phyloP scores from a whole-genome alignment of 1,140 invertebrate species.

The Drosophila arizonae region DNA sequence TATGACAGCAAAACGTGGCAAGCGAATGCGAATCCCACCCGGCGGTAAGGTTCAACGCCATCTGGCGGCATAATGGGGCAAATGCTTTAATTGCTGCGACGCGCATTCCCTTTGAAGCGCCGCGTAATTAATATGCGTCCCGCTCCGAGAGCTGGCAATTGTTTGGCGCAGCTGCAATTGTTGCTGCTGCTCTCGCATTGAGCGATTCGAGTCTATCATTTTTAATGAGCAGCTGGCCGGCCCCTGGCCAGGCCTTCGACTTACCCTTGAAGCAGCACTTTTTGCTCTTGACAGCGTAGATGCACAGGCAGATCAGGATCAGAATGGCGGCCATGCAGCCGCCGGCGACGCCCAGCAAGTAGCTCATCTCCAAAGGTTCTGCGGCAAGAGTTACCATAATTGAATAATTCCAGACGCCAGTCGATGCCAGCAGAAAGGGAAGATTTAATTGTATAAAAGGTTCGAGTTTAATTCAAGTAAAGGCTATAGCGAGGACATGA shows the following conservation, averaged over 20 bases:
- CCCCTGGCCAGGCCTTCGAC: conserved; percentile 61
- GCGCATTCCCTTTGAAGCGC: conserved; percentile 52
- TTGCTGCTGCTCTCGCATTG: conserved; percentile 3
- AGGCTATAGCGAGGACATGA: conserved; percentile 28
- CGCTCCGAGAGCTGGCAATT: conserved; percentile 17
- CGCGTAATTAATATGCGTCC: conserved; percentile 63
- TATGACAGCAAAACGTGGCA: conserved; percentile 55
- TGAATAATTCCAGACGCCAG: conserved; percentile 34
- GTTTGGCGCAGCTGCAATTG: neutral
- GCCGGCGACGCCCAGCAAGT: conserved; percentile 85
- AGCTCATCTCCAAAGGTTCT: conserved; percentile 87
- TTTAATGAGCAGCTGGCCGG: conserved; percentile 34
- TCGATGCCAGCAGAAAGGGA: conserved; percentile 61
- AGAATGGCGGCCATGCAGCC: conserved; percentile 85
- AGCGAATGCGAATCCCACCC: neutral
- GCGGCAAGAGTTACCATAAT: conserved; percentile 44
- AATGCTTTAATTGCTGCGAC: conserved; percentile 74
- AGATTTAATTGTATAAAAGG: conserved; percentile 53
- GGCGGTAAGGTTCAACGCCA: conserved; percentile 28
- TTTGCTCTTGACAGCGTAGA: conserved; percentile 86
- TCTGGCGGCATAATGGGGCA: conserved; percentile 61
- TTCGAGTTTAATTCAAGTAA: conserved; percentile 65
- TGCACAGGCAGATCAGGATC: conserved; percentile 84
- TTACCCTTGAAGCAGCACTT: conserved; percentile 88
- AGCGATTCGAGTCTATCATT: conserved; percentile 12